Percentiles rank a stretch among this genome's conserved stretches.
Evolutionary conservation across 2,797 vertebrate genomes (phyloP).

Genomic region (Anguilla anguilla): DNA sequence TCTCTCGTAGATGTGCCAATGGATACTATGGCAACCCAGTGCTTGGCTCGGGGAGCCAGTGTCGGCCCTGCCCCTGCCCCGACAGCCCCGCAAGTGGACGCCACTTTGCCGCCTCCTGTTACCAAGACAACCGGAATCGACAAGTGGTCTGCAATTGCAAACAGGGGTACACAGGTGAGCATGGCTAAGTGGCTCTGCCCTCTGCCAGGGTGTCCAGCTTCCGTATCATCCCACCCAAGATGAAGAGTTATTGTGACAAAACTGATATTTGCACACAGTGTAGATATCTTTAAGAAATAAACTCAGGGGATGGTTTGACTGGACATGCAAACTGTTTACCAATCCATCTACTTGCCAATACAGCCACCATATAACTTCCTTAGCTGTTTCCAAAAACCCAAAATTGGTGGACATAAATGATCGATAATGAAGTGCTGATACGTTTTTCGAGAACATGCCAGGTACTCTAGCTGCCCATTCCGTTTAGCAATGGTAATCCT

Average conservation of each 20-base stretch:
- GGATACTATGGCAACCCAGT: slow-evolving; percentile 89
- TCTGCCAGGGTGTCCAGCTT: neutral
- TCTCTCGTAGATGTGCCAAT: slow-evolving; percentile 76
- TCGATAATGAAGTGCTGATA: neutral
- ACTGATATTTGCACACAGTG: neutral
- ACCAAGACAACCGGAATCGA: slow-evolving; percentile 82
- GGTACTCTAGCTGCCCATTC: neutral
- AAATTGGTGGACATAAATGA: neutral
- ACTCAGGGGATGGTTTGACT: neutral
- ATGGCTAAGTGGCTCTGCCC: neutral
- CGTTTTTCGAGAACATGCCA: neutral
- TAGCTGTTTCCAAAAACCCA: neutral
- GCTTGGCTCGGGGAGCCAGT: slow-evolving; percentile 80
- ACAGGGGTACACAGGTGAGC: slow-evolving; percentile 88
- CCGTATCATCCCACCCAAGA: neutral
- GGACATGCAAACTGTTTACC: slow-evolving; percentile 2
- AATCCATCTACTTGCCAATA: neutral
- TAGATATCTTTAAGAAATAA: neutral
- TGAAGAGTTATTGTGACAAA: neutral
- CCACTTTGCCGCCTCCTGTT: slow-evolving; percentile 90
- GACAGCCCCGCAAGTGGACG: slow-evolving; percentile 84
- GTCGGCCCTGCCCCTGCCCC: slow-evolving; percentile 92
- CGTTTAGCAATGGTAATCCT: neutral
- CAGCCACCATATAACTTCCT: neutral
- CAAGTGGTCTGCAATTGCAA: slow-evolving; percentile 91